A percentile compares a stretch with the other conserved stretches of the same genome.
Evolutionary conservation across 2,113 vertebrate genomes (phyloP).

Genomic region (Sebastes schlegelii): DNA sequence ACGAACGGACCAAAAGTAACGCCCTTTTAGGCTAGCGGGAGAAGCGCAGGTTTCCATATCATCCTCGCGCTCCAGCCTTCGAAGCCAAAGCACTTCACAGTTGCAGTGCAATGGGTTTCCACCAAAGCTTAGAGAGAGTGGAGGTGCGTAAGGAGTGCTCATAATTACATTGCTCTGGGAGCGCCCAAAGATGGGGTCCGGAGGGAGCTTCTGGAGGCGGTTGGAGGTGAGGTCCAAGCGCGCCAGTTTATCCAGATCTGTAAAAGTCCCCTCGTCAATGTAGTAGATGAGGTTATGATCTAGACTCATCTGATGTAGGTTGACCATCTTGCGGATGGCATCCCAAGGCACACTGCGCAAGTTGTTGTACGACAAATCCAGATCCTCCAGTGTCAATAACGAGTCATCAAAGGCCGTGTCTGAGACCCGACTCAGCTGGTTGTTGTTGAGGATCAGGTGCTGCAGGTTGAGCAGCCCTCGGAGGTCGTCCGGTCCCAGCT

Average conservation of each 20-base stretch:
- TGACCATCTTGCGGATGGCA: slow-evolving; percentile 94
- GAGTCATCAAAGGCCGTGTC: slow-evolving; percentile 92
- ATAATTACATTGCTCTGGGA: slow-evolving; percentile 87
- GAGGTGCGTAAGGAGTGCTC: slow-evolving; percentile 90
- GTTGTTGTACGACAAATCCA: slow-evolving; percentile 98
- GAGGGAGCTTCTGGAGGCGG: slow-evolving; percentile 95
- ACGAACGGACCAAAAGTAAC: slow-evolving; percentile 95
- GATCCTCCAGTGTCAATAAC: slow-evolving; percentile 92
- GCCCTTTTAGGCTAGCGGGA: slow-evolving; percentile 91
- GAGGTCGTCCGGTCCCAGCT: slow-evolving; percentile 92
- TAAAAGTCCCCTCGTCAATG: slow-evolving; percentile 94
- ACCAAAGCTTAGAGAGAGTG: slow-evolving; percentile 93
- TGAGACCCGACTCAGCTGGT: slow-evolving; percentile 91
- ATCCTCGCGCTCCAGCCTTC: slow-evolving; percentile 91
- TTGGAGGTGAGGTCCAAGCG: slow-evolving; percentile 96
- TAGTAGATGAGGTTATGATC: slow-evolving; percentile 95
- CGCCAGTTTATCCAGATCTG: slow-evolving; percentile 92
- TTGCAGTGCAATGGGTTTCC: slow-evolving; percentile 98
- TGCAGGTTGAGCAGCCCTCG: slow-evolving; percentile 95
- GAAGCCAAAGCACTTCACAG: slow-evolving; percentile 95
- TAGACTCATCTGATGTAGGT: slow-evolving; percentile 96
- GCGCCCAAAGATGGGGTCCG: slow-evolving; percentile 94
- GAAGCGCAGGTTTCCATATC: slow-evolving; percentile 99
- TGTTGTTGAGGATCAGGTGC: slow-evolving; percentile 98
- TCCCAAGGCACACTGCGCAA: slow-evolving; percentile 94